Percentiles rank a stretch among this genome's conserved stretches.
These are phyloP conservation scores for Eumeta japonica DNA, from an alignment of 1,140 invertebrate genomes.

Conservation along the genomic window DNA sequence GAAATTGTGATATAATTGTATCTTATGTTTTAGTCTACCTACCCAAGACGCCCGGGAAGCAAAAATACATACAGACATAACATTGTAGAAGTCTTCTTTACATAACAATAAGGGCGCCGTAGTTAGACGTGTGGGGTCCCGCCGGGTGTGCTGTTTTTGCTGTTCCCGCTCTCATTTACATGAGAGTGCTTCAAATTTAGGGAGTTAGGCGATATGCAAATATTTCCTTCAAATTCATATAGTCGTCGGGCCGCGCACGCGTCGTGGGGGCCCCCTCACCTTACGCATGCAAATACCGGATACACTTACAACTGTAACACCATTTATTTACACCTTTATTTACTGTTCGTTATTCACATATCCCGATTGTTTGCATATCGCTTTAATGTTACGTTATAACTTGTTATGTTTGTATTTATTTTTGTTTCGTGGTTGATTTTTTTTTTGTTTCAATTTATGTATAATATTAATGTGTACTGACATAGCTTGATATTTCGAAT, in stretches of 20 bases:
- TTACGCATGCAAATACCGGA: neutral
- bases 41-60: slow-evolving; percentile 17
- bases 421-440: slow-evolving; percentile 48
- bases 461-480: slow-evolving; percentile 26
- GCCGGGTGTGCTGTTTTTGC: slow-evolving; percentile 44
- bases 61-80: slow-evolving; percentile 55
- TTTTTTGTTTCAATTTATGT: slow-evolving; percentile 42
- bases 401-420: slow-evolving; percentile 56
- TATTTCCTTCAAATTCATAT: slow-evolving; percentile 50
- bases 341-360: no score
- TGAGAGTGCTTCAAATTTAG: slow-evolving; percentile 41
- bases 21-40: slow-evolving; percentile 40
- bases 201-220: slow-evolving; percentile 55
- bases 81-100: slow-evolving; percentile 37
- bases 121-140: slow-evolving; percentile 36
- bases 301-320: neutral
- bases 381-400: slow-evolving; percentile 14
- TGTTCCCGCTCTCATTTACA: slow-evolving; percentile 44
- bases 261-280: slow-evolving; percentile 29
- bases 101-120: slow-evolving; percentile 35
- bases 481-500: slow-evolving; percentile 29
- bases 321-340: neutral
- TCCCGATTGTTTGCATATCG: slow-evolving; percentile 54
- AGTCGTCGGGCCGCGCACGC: slow-evolving; percentile 30
- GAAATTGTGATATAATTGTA: slow-evolving; percentile 54